Evolutionary conservation across 1,140 invertebrate species (phyloP), one percentile per base, ranked within the genome.

Genomic region (Drosophila paulistorum): DNA sequence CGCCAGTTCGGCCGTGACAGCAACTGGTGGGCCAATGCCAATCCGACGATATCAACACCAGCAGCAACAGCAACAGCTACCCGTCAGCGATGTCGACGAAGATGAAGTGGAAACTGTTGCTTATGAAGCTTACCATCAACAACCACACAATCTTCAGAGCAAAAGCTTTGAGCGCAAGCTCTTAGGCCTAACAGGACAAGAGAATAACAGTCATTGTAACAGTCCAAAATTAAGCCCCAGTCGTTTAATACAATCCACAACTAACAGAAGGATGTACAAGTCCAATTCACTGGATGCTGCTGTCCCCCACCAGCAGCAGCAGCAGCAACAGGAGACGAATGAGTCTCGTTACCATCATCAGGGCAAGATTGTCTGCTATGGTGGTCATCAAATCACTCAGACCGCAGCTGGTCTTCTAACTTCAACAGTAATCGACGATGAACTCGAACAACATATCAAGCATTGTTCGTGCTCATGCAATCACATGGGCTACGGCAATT

Each of bases 401-500:
- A 60, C 75, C 20, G 63, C 33, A 30, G 42, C 60, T 9, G 74
- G 71, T 20, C 73, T 57, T 37, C 42, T 77, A 6, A 7, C 72
- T 20, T 30, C 71, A 86, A 94, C 94, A 71, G 92, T 94, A 64
- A 81, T 92, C 20, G 95, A 96, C 87, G 93, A 95, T 61, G 96
- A 97, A 93, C 94, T 97, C 92, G 94, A 96, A 89, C 94, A 96
- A 93, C 96, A 97, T 93, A 97, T 97, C 92, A 95, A 96, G 92
- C 95, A 95, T 87, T 97, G 96, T 92, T 95, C 96, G 68, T 97
- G 96, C 93, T 96, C 96, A 79, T 97, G 96, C 94, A 96, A 97
- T 94, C 96, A 97, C 94, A 96, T 97, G 96, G 96, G 96, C 91
- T 97, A 96, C 93, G 96, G 96, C 75, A 97, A 97, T 94, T 97